phyloP scores from a whole-genome alignment of 2,113 vertebrate species.

The Percina caprodes region DNA sequence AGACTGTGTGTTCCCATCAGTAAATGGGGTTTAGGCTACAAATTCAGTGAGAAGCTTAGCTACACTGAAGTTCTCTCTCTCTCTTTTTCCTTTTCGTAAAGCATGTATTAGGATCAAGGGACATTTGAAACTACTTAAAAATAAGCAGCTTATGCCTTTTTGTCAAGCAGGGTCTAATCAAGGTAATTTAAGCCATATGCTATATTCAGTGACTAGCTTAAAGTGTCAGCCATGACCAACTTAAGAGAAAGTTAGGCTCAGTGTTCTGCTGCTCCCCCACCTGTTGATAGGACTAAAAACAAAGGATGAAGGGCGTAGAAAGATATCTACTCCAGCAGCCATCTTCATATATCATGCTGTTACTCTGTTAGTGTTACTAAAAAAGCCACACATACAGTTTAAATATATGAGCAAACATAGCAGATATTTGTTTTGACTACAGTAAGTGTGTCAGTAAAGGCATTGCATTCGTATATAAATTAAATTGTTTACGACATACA shows the following conservation, averaged over 20 bases:
- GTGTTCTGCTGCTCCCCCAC: slow-evolving; percentile 36
- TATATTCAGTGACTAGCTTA: slow-evolving; percentile 68
- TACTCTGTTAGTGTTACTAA: not conserved
- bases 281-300: slow-evolving; percentile 57
- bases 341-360: not conserved
- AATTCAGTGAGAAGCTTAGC: slow-evolving; percentile 60
- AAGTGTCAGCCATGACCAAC: slow-evolving; percentile 76
- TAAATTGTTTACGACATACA: slow-evolving; percentile 23
- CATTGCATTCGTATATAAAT: slow-evolving; percentile 14
- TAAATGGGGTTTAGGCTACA: slow-evolving; percentile 42
- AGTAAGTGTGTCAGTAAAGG: not conserved
- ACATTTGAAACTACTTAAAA: slow-evolving; percentile 77
- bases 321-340: not conserved
- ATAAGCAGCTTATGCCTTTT: slow-evolving; percentile 80
- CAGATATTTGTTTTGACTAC: slow-evolving; percentile 12
- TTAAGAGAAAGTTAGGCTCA: slow-evolving; percentile 65
- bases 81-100: slow-evolving; percentile 32
- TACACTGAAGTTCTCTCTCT: slow-evolving; percentile 38
- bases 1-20: slow-evolving; percentile 31
- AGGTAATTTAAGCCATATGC: slow-evolving; percentile 76
- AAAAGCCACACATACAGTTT: not conserved
- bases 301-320: slow-evolving; percentile 19
- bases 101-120: slow-evolving; percentile 70
- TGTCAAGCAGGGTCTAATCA: slow-evolving; percentile 74
- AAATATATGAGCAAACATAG: slow-evolving; percentile 3